Conservation (phyloP, 2,113 vertebrate species). For the Piaya cayana region DNA sequence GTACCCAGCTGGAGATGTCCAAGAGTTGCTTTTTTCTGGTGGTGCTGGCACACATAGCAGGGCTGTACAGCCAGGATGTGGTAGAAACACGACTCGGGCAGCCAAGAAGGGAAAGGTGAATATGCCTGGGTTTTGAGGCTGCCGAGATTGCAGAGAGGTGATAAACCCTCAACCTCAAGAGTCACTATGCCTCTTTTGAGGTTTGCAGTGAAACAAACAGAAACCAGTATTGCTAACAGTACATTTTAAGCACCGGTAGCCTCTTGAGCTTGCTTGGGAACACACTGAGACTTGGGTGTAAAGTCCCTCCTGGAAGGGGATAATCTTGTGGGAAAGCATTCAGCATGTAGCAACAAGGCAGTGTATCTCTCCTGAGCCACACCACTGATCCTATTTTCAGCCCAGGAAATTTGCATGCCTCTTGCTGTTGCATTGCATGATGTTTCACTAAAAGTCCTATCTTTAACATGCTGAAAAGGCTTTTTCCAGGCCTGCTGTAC, state of each 20-base stretch:
- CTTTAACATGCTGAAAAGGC: neutral
- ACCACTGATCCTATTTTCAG: neutral
- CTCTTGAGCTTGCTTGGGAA: neutral
- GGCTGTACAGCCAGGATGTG: neutral
- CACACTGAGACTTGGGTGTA: neutral
- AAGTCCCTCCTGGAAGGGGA: neutral
- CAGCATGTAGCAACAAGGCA: neutral
- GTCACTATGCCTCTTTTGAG: neutral
- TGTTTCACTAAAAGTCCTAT: neutral
- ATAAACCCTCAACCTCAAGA: neutral
- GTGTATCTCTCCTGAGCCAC: accelerated
- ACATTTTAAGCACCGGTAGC: neutral
- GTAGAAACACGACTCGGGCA: neutral
- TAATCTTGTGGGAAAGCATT: neutral
- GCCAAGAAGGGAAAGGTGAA: neutral
- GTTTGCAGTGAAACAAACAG: neutral
- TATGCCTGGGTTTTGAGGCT: neutral
- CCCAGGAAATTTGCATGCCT: no score
- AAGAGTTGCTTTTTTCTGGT: neutral
- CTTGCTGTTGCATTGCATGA: neutral
- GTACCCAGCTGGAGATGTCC: neutral
- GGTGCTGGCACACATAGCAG: neutral
- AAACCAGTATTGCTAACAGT: neutral
- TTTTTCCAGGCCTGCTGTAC: neutral
- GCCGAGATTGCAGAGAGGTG: neutral